phyloP scores from a whole-genome alignment of 2,113 vertebrate species.

The Anthoscopus minutus region DNA sequence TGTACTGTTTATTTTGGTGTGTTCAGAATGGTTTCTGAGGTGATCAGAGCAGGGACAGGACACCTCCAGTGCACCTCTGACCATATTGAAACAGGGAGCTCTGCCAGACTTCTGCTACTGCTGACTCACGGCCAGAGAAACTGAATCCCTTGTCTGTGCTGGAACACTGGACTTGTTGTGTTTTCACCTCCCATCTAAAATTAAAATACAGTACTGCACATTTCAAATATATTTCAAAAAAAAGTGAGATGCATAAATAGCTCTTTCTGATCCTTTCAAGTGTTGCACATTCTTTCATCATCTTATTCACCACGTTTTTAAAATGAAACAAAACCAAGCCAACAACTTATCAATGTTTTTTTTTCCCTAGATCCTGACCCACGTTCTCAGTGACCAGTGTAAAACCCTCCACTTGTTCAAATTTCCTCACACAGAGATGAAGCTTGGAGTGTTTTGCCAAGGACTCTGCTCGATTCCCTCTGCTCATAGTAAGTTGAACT shows the following conservation, averaged over 20 bases:
- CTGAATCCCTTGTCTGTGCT: background rate
- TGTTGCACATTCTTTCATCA: background rate
- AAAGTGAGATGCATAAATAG: background rate
- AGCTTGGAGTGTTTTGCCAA: background rate
- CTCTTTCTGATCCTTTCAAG: background rate
- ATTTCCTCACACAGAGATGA: background rate
- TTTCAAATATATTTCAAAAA: background rate
- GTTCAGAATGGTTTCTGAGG: background rate
- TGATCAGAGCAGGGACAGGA: background rate
- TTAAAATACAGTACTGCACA: background rate
- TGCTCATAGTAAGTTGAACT: slow-evolving; percentile 64
- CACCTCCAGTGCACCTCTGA: background rate
- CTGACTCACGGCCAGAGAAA: background rate
- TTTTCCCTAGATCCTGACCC: background rate
- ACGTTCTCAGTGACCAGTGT: background rate
- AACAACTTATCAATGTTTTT: background rate
- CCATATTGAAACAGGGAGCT: background rate
- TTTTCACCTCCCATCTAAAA: background rate
- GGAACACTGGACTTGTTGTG: background rate
- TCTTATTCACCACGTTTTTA: background rate
- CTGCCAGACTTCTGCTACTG: background rate
- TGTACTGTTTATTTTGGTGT: background rate
- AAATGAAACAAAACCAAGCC: background rate
- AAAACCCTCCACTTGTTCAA: background rate
- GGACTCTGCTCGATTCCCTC: slow-evolving; percentile 10